Percentiles rank a stretch among this genome's conserved stretches.
Evolutionary conservation across 2,797 vertebrate genomes (phyloP).

Genomic region (Karalla daura): DNA sequence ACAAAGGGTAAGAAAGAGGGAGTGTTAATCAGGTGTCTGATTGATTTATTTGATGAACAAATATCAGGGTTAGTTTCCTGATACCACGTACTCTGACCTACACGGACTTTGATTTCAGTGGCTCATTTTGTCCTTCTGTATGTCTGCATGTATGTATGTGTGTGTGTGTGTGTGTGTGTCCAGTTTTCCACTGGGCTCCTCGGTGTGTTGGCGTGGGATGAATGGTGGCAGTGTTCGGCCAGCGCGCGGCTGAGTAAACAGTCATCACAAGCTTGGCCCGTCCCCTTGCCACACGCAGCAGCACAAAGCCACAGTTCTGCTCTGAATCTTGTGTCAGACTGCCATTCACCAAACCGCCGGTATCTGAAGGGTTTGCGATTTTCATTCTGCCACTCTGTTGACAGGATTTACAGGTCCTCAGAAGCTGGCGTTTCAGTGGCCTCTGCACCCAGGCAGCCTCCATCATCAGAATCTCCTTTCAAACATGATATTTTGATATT

Average conservation of each 20-base stretch:
- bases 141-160: constrained; percentile 23
- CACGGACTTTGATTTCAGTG: constrained; percentile 1
- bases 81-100: neutral
- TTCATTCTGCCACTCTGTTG: neutral
- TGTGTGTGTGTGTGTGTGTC: constrained; percentile 36
- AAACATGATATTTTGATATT: no score
- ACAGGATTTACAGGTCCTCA: neutral
- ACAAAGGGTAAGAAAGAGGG: no score
- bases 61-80: neutral
- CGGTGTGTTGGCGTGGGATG: constrained; percentile 55
- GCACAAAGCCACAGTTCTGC: constrained; percentile 38
- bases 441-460: no score
- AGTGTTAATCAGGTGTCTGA: no score
- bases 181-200: constrained; percentile 42
- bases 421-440: neutral
- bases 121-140: constrained; percentile 6
- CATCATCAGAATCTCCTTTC: no score
- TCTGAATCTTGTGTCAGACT: neutral
- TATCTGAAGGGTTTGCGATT: neutral
- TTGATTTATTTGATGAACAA: neutral
- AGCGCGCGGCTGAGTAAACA: constrained; percentile 75
- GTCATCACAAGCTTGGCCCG: constrained; percentile 58
- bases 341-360: neutral
- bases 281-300: constrained; percentile 28
- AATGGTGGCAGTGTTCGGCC: constrained; percentile 75